A percentile compares a stretch with the other conserved stretches of the same genome.
These are phyloP conservation scores for Cladopsammia gracilis DNA, from an alignment of 64 coral and sea anemone genomes.

Conservation along the genomic window DNA sequence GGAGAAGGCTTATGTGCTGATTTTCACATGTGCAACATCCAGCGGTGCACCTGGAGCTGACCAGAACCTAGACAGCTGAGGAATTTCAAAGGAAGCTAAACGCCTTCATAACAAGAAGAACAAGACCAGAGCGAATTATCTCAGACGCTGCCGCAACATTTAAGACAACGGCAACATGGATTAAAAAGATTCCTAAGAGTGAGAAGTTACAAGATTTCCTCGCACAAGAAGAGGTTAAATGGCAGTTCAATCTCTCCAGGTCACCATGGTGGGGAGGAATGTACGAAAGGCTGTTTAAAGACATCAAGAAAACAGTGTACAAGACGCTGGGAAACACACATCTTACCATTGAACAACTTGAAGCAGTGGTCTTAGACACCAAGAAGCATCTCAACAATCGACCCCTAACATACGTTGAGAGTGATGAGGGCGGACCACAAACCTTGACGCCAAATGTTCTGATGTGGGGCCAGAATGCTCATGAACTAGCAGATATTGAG, in stretches of 20 bases:
- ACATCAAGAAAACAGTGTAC: conserved; percentile 80
- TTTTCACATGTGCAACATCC: conserved; percentile 66
- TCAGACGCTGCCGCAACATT: conserved; percentile 66
- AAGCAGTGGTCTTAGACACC: too few relatives aligned
- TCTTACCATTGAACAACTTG: conserved; percentile 41
- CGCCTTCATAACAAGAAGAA: conserved; percentile 66
- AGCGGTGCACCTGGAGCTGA: conserved; percentile 81
- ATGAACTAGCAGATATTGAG: conserved; percentile 25
- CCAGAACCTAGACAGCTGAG: conserved; percentile 54
- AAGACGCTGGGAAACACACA: conserved; percentile 69
- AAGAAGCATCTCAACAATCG: conserved; percentile 27
- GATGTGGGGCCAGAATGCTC: conserved; percentile 54
- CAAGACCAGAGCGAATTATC: conserved; percentile 56
- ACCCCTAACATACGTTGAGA: conserved; percentile 26
- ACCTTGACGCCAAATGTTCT: background rate
- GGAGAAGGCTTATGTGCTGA: conserved; percentile 58
- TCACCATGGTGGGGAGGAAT: conserved; percentile 81
- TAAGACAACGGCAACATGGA: conserved; percentile 62
- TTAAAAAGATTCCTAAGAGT: conserved; percentile 56
- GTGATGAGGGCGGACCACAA: background rate
- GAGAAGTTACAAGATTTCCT: conserved; percentile 55
- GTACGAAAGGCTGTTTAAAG: conserved; percentile 55
- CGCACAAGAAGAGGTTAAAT: conserved; percentile 38
- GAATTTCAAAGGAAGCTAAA: conserved; percentile 75
- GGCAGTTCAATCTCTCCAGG: conserved; percentile 64